Evolutionary conservation across 2,888 invertebrate genomes (phyloP).

Genomic region (Latrodectus elegans): DNA sequence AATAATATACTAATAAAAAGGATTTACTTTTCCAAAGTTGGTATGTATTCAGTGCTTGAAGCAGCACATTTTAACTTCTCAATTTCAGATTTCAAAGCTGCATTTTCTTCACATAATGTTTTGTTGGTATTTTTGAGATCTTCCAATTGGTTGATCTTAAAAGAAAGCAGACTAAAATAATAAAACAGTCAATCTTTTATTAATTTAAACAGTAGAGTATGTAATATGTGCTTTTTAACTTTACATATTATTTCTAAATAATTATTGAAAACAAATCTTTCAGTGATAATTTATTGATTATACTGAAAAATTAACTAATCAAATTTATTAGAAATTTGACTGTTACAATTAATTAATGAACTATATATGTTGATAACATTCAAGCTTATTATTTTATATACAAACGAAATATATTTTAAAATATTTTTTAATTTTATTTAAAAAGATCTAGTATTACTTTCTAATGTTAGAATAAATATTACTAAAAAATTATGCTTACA

Average conservation of each 20-base stretch:
- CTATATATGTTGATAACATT: too few relatives aligned
- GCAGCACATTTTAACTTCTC: slow-evolving; percentile 27
- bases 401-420: too few relatives aligned
- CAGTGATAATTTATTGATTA: not conserved
- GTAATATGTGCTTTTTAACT: too few relatives aligned
- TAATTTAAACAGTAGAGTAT: too few relatives aligned
- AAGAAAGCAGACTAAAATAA: not conserved
- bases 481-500: slow-evolving; percentile 15
- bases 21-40: slow-evolving; percentile 11
- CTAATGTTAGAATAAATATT: not conserved
- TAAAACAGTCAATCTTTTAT: not conserved
- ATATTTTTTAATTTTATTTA: too few relatives aligned
- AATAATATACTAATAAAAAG: not conserved
- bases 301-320: not conserved
- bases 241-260: too few relatives aligned
- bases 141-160: slow-evolving; percentile 28
- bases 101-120: slow-evolving; percentile 30
- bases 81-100: slow-evolving; percentile 33
- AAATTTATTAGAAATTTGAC: not conserved
- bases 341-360: too few relatives aligned
- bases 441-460: not conserved
- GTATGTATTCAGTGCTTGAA: not conserved
- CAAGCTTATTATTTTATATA: too few relatives aligned
- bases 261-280: not conserved
- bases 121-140: slow-evolving; percentile 18